Percentiles rank a stretch among this genome's conserved stretches.
These are phyloP conservation scores for Pseudopipra pipra DNA, from an alignment of 2,113 vertebrate genomes.

Conservation along the genomic window DNA sequence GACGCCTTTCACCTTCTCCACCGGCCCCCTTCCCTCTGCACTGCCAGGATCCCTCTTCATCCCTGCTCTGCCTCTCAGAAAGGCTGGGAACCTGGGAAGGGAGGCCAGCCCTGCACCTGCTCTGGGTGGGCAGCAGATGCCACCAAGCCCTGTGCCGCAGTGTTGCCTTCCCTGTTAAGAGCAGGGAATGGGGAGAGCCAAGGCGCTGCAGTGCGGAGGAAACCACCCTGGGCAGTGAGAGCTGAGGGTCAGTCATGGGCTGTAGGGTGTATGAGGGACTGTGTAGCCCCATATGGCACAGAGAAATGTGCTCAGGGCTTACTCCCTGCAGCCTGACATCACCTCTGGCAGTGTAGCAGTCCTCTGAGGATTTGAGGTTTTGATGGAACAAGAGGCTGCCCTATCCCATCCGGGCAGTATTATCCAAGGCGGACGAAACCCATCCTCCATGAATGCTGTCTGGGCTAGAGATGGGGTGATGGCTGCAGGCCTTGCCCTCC, in stretches of 20 bases:
- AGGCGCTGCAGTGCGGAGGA: neutral
- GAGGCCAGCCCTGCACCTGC: neutral
- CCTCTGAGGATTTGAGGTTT: neutral
- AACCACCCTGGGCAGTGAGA: neutral
- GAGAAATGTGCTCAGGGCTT: neutral
- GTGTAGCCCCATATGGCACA: neutral
- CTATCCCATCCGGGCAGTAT: neutral
- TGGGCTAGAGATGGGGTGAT: neutral
- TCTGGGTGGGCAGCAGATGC: neutral
- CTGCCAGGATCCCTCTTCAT: neutral
- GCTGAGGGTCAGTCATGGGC: neutral
- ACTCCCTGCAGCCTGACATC: neutral
- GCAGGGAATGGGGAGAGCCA: neutral
- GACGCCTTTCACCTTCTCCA: neutral
- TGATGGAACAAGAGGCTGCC: neutral
- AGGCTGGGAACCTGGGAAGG: neutral
- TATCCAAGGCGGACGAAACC: fast-evolving
- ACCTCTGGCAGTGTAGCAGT: neutral
- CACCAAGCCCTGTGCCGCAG: neutral
- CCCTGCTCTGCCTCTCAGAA: neutral
- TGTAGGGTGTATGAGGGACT: neutral
- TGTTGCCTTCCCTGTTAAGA: neutral
- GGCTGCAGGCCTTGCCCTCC: neutral
- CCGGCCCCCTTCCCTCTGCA: fast-evolving
- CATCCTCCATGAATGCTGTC: fast-evolving